Evolutionary conservation across 2,888 invertebrate genomes (phyloP).

Genomic region (Lasioglossum figueresi): DNA sequence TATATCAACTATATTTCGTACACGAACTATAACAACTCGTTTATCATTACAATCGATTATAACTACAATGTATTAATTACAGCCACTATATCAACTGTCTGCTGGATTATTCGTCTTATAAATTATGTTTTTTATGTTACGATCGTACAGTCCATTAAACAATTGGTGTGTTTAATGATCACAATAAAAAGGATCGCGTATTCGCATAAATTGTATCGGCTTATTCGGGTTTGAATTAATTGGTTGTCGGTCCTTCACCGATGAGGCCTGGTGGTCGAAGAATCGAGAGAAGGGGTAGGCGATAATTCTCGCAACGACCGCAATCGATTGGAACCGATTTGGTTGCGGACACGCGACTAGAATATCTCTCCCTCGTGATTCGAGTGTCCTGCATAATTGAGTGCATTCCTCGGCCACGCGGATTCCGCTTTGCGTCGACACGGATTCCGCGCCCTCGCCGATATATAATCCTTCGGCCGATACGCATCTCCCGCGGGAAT

Average conservation of each 20-base stretch:
- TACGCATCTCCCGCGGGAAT: slow-evolving; percentile 13
- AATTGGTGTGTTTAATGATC: background rate
- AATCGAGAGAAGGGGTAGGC: slow-evolving; percentile 39
- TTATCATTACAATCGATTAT: background rate
- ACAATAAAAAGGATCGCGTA: background rate
- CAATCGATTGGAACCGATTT: slow-evolving; percentile 52
- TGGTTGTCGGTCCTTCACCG: background rate
- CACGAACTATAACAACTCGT: background rate
- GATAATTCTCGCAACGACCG: slow-evolving; percentile 55
- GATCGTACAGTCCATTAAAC: background rate
- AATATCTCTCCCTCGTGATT: slow-evolving; percentile 51
- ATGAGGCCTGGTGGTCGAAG: slow-evolving; percentile 23
- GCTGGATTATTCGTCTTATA: background rate
- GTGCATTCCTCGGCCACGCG: slow-evolving; percentile 52
- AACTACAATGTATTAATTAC: background rate
- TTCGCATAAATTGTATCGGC: too few relatives aligned
- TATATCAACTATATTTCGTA: background rate
- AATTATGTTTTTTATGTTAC: background rate
- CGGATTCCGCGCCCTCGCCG: slow-evolving; percentile 37
- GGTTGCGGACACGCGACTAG: slow-evolving; percentile 54
- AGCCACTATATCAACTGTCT: background rate
- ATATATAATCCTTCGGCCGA: slow-evolving; percentile 28
- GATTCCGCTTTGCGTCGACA: slow-evolving; percentile 53
- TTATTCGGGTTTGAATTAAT: background rate
- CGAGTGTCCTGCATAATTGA: slow-evolving; percentile 55